Percentiles rank a stretch among this genome's conserved stretches.
phyloP scores from a whole-genome alignment of 2,888 invertebrate species.

The Orthosia gracilis region DNA sequence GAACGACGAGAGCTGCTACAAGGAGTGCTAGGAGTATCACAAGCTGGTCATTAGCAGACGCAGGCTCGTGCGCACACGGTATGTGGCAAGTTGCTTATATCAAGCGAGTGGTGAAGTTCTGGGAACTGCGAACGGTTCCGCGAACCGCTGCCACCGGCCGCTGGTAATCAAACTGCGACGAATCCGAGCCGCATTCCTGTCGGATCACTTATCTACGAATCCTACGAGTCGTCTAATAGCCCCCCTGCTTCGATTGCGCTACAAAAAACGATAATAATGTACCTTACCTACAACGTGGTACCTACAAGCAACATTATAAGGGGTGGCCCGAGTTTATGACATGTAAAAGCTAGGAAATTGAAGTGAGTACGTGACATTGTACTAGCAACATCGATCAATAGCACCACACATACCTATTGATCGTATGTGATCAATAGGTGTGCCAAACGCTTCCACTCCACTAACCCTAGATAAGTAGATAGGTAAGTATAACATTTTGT shows the following conservation, averaged over 20 bases:
- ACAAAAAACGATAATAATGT: neutral
- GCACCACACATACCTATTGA: too few species aligned
- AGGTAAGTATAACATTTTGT: too few species aligned
- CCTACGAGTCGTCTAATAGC: neutral
- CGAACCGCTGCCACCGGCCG: slow-evolving; percentile 28
- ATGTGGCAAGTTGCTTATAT: slow-evolving; percentile 34
- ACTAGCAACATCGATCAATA: too few species aligned
- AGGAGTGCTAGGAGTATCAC: neutral
- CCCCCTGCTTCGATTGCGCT: neutral
- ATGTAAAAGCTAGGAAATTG: too few species aligned
- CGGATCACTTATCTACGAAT: neutral
- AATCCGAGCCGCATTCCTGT: slow-evolving; percentile 46
- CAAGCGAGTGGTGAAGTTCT: slow-evolving; percentile 26
- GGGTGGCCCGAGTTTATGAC: too few species aligned
- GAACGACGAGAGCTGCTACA: neutral
- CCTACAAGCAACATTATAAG: too few species aligned
- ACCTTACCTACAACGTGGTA: too few species aligned
- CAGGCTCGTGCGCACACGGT: neutral
- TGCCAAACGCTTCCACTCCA: too few species aligned
- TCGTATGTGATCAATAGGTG: too few species aligned
- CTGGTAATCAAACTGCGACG: slow-evolving; percentile 25
- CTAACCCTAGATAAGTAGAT: too few species aligned
- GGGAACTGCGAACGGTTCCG: slow-evolving; percentile 44
- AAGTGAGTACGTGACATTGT: too few species aligned
- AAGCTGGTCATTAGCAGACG: slow-evolving; percentile 3